These are phyloP conservation scores for Zaprionus taronus DNA, from an alignment of 1,140 invertebrate genomes.

Conservation along the genomic window DNA sequence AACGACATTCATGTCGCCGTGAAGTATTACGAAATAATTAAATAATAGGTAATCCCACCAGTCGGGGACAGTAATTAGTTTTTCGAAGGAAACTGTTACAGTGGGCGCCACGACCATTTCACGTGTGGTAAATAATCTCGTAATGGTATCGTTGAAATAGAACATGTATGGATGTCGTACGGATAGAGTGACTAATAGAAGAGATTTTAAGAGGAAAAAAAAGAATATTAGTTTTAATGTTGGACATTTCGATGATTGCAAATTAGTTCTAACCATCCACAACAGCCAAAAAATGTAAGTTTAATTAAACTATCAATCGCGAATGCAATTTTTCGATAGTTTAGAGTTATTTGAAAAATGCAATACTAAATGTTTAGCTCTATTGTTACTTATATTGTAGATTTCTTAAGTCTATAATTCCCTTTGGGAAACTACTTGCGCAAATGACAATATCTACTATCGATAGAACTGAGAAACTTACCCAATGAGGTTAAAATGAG, in stretches of 20 bases:
- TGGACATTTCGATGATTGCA: too few species aligned
- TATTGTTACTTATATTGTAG: too few species aligned
- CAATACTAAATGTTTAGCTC: too few species aligned
- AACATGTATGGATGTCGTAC: constrained; percentile 76
- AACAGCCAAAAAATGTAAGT: too few species aligned
- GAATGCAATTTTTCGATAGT: not conserved
- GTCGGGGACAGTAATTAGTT: constrained; percentile 65
- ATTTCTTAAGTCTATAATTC: not conserved
- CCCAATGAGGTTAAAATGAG: constrained; percentile 67
- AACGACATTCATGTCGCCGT: constrained; percentile 37
- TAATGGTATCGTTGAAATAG: constrained; percentile 73
- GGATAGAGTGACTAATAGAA: constrained; percentile 55
- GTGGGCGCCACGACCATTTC: constrained; percentile 52
- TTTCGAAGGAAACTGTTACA: constrained; percentile 57
- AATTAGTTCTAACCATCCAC: too few species aligned
- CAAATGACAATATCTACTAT: not conserved
- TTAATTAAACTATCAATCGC: not conserved
- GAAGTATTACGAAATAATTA: constrained; percentile 60
- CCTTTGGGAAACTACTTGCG: not conserved
- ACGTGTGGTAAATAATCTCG: constrained; percentile 57
- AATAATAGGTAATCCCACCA: constrained; percentile 69
- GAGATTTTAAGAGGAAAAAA: not conserved
- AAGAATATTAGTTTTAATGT: not conserved
- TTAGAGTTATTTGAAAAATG: too few species aligned
- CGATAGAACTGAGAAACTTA: constrained; percentile 33